These are phyloP conservation scores for Pachycephala philippinensis DNA, from an alignment of 2,113 vertebrate species.

Conservation along the genomic window DNA sequence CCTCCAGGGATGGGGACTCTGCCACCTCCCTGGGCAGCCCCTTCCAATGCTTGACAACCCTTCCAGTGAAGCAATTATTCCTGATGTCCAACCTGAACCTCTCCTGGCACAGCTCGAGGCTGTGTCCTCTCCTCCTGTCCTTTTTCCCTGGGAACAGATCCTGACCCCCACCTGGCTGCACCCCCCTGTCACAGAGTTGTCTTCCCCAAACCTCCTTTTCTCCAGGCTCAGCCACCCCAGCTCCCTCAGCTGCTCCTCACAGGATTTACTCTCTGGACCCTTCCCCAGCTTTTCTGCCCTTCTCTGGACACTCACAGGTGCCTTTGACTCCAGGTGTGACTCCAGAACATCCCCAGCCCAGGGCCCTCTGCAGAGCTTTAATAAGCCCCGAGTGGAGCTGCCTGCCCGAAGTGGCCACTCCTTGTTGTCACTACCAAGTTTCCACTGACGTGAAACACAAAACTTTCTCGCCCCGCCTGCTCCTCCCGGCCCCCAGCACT, in stretches of 20 bases:
- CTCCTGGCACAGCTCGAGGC: background rate
- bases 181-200: background rate
- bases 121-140: background rate
- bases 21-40: background rate
- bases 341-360: background rate
- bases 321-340: background rate
- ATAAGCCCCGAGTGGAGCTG: background rate
- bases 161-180: background rate
- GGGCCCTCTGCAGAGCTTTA: constrained; percentile 9
- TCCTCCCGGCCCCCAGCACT: constrained; percentile 37
- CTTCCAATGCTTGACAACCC: background rate
- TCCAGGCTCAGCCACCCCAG: background rate
- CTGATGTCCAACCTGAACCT: background rate
- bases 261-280: background rate
- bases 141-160: background rate
- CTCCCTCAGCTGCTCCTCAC: background rate
- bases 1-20: background rate
- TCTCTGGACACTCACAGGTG: background rate
- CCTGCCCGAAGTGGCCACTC: constrained; percentile 60
- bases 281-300: background rate
- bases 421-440: constrained; percentile 42
- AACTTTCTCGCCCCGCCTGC: constrained; percentile 57
- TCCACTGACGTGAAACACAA: constrained; percentile 60
- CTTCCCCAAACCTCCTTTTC: background rate
- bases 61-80: background rate